Evolutionary conservation across 1,140 invertebrate species (phyloP).

Genomic region (Diprion similis): DNA sequence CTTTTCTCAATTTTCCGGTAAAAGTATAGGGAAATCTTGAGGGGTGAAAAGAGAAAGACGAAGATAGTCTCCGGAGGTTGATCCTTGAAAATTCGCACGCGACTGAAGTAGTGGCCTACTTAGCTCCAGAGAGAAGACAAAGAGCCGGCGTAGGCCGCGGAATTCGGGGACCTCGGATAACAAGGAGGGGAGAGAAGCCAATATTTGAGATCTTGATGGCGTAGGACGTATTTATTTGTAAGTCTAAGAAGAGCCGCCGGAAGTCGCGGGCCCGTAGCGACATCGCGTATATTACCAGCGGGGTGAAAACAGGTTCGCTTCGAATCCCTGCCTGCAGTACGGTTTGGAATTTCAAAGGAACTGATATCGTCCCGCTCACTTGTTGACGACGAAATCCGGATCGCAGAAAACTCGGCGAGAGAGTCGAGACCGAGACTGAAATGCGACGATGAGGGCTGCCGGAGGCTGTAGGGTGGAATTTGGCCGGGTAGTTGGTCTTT

Average conservation of each 20-base stretch:
- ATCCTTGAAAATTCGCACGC: no score
- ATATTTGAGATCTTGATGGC: constrained; percentile 1
- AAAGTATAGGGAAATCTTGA: no score
- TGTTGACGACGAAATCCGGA: constrained; percentile 5
- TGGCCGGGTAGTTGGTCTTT: background rate
- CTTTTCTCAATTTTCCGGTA: no score
- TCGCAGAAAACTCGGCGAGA: background rate
- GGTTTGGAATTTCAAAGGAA: constrained; percentile 4
- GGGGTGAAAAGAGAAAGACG: no score
- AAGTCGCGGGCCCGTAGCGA: background rate
- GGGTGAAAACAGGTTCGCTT: background rate
- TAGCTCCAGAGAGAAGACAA: background rate
- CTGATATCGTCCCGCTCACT: background rate
- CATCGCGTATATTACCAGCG: background rate
- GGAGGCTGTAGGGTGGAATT: background rate
- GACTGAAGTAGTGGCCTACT: no score
- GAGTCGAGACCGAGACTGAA: background rate
- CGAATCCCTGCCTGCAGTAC: background rate
- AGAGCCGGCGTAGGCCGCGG: background rate
- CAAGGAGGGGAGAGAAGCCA: background rate
- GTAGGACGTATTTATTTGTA: background rate
- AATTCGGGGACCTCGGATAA: background rate
- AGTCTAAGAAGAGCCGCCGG: background rate
- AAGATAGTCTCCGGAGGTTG: no score
- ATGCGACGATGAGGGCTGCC: background rate